Base-by-base conservation (phyloP, 1,140 invertebrate genomes). In the Meloidogyne floridensis region DNA sequence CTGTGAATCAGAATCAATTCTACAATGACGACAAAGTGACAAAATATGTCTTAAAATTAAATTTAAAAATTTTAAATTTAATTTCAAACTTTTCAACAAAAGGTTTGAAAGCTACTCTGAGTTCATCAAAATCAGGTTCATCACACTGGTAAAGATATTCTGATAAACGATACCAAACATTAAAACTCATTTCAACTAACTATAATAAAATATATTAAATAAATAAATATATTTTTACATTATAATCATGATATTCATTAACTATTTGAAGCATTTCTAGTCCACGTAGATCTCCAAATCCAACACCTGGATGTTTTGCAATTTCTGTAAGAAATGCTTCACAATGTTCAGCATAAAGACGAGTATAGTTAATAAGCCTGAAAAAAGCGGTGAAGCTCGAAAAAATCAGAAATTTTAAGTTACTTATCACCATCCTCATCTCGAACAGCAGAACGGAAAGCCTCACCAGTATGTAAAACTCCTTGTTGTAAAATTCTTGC, bases 181-280 rank as follows among this genome's bases (percentile, higher is more conserved):
- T 95, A 89, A 98, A 99, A 4, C 84, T 97, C 81, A 98, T 95
- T 91, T 97, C 95, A 51, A 95, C 95, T 65, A 99, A 94, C 94
- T 97, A 85, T 59, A 3, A 56, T 32, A 20, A 13, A 77, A 77
- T 2, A 56, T 32, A 6, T 65, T 43, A 13, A 18, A 73, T 7
- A 18, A 13, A 56, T 51, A 6, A 10, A 20, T 15, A 15, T 13
- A 18, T 53, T 13, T 9, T 80, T 13, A 95, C 94, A 91, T 95
- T 96, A 92, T 97, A 98, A 91, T 98, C 96, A 91, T 98, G 95
- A 92, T 98, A 96, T 0, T 95, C 95, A 65, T 95, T 94, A 92
- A 96, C 97, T 9, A 94, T 93, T 11, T 98, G 91, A 53, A 97
- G 93, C 86, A 97, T 91, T 90, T 98, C 95, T 77, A 99, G 91